phyloP scores from a whole-genome alignment of 2,888 invertebrate species.

The Pegoplata infirma region DNA sequence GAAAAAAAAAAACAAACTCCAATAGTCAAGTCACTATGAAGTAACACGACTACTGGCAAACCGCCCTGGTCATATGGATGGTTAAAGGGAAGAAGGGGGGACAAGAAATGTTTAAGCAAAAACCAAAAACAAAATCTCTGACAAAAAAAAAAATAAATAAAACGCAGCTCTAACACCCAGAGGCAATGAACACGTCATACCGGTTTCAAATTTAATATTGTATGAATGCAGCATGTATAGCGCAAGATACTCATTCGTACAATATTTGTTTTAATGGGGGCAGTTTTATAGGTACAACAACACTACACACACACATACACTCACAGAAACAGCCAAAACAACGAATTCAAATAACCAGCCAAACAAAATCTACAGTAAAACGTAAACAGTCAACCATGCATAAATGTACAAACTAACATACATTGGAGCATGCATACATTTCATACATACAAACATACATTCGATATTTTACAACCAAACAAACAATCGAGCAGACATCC shows the following conservation, averaged over 20 bases:
- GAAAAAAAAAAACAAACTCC: not conserved
- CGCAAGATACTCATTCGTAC: not conserved
- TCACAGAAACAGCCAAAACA: not conserved
- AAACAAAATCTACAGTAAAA: not conserved
- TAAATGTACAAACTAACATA: slow-evolving; percentile 18
- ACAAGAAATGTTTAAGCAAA: slow-evolving; percentile 15
- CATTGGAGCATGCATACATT: not conserved
- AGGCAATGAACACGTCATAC: slow-evolving; percentile 55
- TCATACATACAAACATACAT: slow-evolving; percentile 4
- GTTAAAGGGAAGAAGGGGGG: no score
- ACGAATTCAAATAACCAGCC: no score
- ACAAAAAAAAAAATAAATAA: slow-evolving; percentile 12
- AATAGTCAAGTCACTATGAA: no score
- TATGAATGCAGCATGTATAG: not conserved
- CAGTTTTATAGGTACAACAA: slow-evolving; percentile 19
- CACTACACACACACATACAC: not conserved
- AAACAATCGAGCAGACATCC: slow-evolving; percentile 54
- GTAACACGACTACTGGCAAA: not conserved
- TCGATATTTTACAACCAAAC: not conserved
- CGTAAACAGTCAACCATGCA: not conserved
- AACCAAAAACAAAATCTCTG: slow-evolving; percentile 6
- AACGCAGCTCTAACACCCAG: slow-evolving; percentile 23
- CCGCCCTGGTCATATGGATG: not conserved
- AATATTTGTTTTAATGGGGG: slow-evolving; percentile 47
- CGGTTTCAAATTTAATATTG: slow-evolving; percentile 54